Evolutionary conservation across 2,797 vertebrate species (phyloP).

Genomic region (Sebastes wilsoni): DNA sequence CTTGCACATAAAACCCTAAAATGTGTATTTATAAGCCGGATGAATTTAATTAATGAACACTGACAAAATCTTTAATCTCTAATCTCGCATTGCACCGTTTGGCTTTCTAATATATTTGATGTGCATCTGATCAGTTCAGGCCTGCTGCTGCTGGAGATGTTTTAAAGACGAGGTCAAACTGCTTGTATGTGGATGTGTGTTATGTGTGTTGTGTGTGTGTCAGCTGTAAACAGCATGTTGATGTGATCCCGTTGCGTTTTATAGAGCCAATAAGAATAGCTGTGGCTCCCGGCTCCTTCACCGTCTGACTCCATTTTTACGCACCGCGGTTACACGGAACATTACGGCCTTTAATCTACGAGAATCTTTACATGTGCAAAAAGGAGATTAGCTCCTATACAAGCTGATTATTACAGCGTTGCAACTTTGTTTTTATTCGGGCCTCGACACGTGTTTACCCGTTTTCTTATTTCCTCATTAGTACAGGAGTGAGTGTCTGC

Average conservation of each 20-base stretch:
- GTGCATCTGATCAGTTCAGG: background rate
- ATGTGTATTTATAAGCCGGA: background rate
- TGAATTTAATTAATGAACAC: background rate
- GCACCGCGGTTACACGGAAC: background rate
- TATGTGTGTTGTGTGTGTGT: background rate
- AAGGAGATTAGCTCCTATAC: background rate
- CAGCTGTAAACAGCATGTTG: constrained; percentile 18
- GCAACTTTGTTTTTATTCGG: constrained; percentile 12
- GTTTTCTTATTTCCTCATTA: background rate
- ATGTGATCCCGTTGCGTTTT: constrained; percentile 22
- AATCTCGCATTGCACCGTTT: background rate
- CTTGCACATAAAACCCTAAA: background rate
- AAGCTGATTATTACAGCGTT: background rate
- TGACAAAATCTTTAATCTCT: background rate
- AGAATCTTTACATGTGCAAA: background rate
- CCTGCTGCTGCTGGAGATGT: background rate
- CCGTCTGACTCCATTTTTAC: background rate
- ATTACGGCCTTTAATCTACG: background rate
- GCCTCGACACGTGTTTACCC: background rate
- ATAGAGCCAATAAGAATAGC: background rate
- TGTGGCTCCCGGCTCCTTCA: constrained; percentile 2
- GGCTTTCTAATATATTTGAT: background rate
- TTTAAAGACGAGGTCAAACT: background rate
- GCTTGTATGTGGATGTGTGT: too few species aligned
- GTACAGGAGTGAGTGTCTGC: background rate